Evolutionary conservation across 2,888 invertebrate genomes (phyloP), one percentile per base, ranked within the genome.

Genomic region (Mactromeris polynyma): DNA sequence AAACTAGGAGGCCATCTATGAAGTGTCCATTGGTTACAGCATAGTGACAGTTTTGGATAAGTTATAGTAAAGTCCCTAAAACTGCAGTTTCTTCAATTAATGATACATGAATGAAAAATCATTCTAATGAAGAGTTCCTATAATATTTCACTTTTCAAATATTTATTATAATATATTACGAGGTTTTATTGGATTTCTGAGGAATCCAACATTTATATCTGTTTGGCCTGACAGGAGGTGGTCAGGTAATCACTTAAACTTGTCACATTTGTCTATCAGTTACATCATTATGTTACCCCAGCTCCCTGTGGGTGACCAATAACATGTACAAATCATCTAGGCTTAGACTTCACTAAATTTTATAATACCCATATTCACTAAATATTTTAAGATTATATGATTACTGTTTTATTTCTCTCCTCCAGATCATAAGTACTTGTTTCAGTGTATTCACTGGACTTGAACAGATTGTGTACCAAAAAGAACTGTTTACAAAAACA

Each of bases 221-320:
- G 58, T 64, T 73, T 73, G 36, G 36, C 36, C 73, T 73, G 73
- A 73, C 36, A 73, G 33, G 31, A 73, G 73, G 19, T 36, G 73
- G 31, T 79, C n/a, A 38, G 36, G 19, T 83, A 82, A 86, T 89
- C 83, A 88, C 54, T 80, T 83, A 58, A 40, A 77, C 69, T 38
- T 89, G 86, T 86, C 85, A 79, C 14, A 54, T 46, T 51, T 89
- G 89, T 81, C 83, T 42, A n/a, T 14, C 2, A 38, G 82, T 88
- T 85, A 82, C 58, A 64, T 73, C 77, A 85, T 81, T 26, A 42
- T 42, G 42, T 64, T 64, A 26, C 26, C 9, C 26, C 58, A 64
- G n/a, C 58, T 64, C 58, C 26, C 58, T 26, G 26, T n/a, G 58
- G n/a, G 58, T 26, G n/a, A 64, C 58, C 58, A n/a, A 26, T 64